Percentiles rank a stretch among this genome's conserved stretches.
phyloP scores from a whole-genome alignment of 2,113 vertebrate genomes.

The Siniperca chuatsi region DNA sequence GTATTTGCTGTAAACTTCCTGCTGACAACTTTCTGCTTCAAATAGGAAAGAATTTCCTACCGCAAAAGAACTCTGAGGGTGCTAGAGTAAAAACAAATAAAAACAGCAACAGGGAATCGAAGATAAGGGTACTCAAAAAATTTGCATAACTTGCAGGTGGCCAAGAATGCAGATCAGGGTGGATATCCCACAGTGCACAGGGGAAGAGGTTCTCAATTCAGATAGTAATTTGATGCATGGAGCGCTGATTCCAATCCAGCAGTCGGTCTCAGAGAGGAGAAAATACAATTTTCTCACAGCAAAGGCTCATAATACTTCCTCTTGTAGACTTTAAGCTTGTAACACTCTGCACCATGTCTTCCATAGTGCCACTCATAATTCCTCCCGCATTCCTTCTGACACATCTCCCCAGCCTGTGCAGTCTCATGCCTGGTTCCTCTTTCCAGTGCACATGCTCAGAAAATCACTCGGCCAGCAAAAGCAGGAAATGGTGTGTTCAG shows the following conservation, averaged over 20 bases:
- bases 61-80: neutral
- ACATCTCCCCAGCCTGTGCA: slow-evolving; percentile 48
- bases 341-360: slow-evolving; percentile 47
- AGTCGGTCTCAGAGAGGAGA: slow-evolving; percentile 25
- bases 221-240: slow-evolving; percentile 28
- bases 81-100: slow-evolving; percentile 2
- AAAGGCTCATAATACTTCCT: slow-evolving; percentile 40
- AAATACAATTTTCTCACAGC: slow-evolving; percentile 50
- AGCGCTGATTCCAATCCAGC: slow-evolving; percentile 29
- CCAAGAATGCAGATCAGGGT: slow-evolving; percentile 35
- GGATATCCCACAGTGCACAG: slow-evolving; percentile 24
- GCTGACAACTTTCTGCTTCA: slow-evolving; percentile 2
- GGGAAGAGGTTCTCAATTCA: slow-evolving; percentile 36
- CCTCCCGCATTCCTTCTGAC: slow-evolving; percentile 50
- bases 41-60: slow-evolving; percentile 9
- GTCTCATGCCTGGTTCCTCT: slow-evolving; percentile 61
- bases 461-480: neutral
- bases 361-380: slow-evolving; percentile 56
- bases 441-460: slow-evolving; percentile 33
- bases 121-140: slow-evolving; percentile 16
- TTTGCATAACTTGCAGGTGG: slow-evolving; percentile 13
- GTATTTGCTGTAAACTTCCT: slow-evolving; percentile 13
- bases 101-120: slow-evolving; percentile 12
- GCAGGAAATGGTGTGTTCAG: neutral
- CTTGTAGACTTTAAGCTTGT: slow-evolving; percentile 45